Percentiles rank a stretch among this genome's conserved stretches.
These are phyloP conservation scores for Saccopteryx leptura DNA, from an alignment of 2,113 vertebrate species.

Conservation along the genomic window DNA sequence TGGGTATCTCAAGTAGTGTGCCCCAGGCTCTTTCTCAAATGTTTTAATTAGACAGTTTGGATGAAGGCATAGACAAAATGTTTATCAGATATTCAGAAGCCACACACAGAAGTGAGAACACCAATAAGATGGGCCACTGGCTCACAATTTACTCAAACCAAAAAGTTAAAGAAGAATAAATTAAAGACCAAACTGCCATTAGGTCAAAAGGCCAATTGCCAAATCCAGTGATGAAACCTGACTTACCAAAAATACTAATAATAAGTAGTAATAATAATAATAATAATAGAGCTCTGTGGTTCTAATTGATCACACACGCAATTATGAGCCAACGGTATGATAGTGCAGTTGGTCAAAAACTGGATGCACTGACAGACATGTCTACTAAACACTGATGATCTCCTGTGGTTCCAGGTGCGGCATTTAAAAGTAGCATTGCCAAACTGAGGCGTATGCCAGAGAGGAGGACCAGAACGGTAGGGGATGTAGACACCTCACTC, in stretches of 20 bases:
- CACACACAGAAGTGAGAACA: background rate
- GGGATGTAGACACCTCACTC: background rate
- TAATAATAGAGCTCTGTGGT: background rate
- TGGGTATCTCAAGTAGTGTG: background rate
- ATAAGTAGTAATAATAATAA: background rate
- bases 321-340: background rate
- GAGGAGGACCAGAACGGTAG: background rate
- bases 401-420: background rate
- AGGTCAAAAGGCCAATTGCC: background rate
- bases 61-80: background rate
- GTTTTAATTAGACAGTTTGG: background rate
- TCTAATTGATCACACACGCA: background rate
- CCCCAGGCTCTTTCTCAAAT: background rate
- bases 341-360: background rate
- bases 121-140: background rate
- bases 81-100: background rate
- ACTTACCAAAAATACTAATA: background rate
- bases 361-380: background rate
- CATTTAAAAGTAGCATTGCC: background rate
- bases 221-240: background rate
- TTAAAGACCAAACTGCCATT: background rate
- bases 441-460: background rate
- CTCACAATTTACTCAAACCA: background rate
- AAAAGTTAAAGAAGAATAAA: background rate
- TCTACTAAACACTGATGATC: no score